Evolutionary conservation across 2,113 vertebrate genomes (phyloP).

Genomic region (Petromus typicus): DNA sequence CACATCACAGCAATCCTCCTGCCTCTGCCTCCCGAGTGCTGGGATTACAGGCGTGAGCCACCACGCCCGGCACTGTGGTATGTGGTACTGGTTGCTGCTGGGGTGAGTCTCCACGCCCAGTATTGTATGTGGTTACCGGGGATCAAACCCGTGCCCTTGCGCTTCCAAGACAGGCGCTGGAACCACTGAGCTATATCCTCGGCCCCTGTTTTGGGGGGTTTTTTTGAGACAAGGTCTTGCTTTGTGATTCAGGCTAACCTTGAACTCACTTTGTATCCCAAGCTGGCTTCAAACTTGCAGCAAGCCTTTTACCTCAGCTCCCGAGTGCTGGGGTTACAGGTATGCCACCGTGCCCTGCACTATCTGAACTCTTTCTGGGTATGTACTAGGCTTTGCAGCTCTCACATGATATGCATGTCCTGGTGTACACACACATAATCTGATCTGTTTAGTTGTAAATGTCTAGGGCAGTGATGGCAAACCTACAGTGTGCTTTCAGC

Average conservation of each 20-base stretch:
- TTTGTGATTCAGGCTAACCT: background rate
- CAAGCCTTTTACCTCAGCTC: background rate
- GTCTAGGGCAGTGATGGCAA: background rate
- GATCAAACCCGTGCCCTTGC: too few species aligned
- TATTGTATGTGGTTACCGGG: too few species aligned
- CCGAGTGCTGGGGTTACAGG: background rate
- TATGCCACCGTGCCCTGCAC: background rate
- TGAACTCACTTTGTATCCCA: background rate
- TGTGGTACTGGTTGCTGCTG: too few species aligned
- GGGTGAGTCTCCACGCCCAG: too few species aligned
- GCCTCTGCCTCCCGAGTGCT: too few species aligned
- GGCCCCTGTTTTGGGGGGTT: background rate
- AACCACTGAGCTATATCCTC: background rate
- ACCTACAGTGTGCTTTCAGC: background rate
- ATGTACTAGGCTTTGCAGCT: background rate
- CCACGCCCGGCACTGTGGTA: too few species aligned
- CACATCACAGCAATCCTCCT: too few species aligned
- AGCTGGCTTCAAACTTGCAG: background rate
- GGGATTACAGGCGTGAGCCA: too few species aligned
- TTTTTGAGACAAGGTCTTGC: background rate
- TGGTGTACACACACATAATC: background rate
- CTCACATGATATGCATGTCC: background rate
- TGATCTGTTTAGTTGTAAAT: background rate
- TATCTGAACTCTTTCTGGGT: background rate
- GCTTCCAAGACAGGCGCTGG: too few species aligned